phyloP scores from a whole-genome alignment of 1,140 invertebrate genomes.

The Lamellibrachia luymesi region DNA sequence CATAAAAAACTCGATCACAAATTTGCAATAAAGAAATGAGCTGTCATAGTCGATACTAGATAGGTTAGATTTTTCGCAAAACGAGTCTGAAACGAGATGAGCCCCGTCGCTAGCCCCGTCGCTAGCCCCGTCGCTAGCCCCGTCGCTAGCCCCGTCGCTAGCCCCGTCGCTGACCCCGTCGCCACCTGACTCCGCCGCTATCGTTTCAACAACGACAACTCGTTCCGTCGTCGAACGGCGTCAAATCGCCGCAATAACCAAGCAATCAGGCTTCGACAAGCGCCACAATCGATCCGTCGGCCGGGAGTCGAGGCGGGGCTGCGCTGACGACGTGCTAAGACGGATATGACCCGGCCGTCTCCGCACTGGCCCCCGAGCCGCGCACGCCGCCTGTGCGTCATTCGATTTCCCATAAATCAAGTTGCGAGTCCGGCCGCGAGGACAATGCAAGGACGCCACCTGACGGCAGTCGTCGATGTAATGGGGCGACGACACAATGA shows the following conservation, averaged over 20 bases:
- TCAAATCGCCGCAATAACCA: conserved; percentile 4
- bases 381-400: not conserved
- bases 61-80: too few species aligned
- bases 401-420: conserved; percentile 5
- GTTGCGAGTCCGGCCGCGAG: not conserved
- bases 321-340: not conserved
- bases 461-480: too few species aligned
- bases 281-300: not conserved
- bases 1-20: too few species aligned
- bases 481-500: too few species aligned
- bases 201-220: not conserved
- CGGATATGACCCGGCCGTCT: not conserved
- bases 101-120: too few species aligned
- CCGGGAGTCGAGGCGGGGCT: too few species aligned
- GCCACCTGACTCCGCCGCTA: not conserved
- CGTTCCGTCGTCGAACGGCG: not conserved
- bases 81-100: too few species aligned
- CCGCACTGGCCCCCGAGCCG: not conserved
- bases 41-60: too few species aligned
- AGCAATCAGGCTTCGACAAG: not conserved
- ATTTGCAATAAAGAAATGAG: too few species aligned
- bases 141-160: too few species aligned
- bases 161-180: not conserved
- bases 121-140: too few species aligned
- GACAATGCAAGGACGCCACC: too few species aligned